A percentile compares a stretch with the other conserved stretches of the same genome.
These are phyloP conservation scores for Acholoe squamosa DNA, from an alignment of 2,888 invertebrate genomes.

Conservation along the genomic window DNA sequence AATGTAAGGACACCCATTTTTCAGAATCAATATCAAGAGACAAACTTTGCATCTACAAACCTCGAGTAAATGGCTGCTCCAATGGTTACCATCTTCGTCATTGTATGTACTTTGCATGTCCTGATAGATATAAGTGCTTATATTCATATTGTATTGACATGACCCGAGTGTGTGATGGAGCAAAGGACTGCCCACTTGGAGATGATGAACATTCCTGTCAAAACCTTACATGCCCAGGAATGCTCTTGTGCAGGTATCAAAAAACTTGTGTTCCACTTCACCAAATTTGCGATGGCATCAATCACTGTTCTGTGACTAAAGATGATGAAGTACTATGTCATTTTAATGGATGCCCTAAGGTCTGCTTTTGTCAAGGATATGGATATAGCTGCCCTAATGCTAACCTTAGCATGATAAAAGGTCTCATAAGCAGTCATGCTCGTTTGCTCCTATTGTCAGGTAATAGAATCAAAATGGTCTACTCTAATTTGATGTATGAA, in stretches of 20 bases:
- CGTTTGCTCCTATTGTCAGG: not conserved
- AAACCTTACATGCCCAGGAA: not conserved
- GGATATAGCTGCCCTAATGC: not conserved
- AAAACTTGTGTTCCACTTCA: not conserved
- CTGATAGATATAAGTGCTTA: not conserved
- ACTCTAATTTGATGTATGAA: not conserved
- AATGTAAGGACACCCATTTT: not conserved
- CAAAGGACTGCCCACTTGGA: conserved; percentile 2
- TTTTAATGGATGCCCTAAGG: not conserved
- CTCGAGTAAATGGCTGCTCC: not conserved
- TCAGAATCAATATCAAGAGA: not conserved
- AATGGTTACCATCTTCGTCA: not conserved
- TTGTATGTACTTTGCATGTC: not conserved
- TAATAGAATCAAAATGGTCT: not conserved
- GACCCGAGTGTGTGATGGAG: not conserved
- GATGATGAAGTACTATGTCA: not conserved
- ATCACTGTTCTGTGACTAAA: not conserved
- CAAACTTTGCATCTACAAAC: not conserved
- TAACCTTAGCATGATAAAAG: not conserved
- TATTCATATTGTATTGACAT: not conserved
- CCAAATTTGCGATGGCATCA: not conserved
- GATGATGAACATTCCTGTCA: not conserved
- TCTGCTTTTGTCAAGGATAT: not conserved
- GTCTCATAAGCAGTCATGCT: not conserved
- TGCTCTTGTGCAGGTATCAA: not conserved